Base-by-base conservation (phyloP, 2,888 invertebrate genomes). In the Gymnoscelis rufifasciata region DNA sequence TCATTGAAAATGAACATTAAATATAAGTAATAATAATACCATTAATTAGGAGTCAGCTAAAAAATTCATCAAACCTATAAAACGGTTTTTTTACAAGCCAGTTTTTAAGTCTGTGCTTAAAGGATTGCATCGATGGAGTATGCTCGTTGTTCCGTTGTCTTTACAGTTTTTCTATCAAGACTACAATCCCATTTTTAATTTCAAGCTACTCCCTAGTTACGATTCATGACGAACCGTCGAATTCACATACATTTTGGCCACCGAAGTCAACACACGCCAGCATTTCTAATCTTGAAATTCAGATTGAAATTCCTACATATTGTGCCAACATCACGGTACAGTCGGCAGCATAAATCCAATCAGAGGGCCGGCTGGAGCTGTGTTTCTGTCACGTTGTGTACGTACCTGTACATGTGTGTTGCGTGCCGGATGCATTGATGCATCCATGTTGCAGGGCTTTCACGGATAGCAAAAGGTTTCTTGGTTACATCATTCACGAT, bases 361-460 rank as follows among this genome's bases (percentile, higher is more conserved):
- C 84, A 83, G 71, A 33, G 67, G 68, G 68, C 64, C 70, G 74
- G 66, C 60, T 57, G 52, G 57, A 51, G 54, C 51, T 49, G 49
- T 47, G 67, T 38, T 47, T 33, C 40, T 39, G 49, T 49, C 49
- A 40, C 37, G 36, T 11, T 23, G 48, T 37, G 35, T 40, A 38
- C n/a, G 39, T 50, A 49, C 47, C 37, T 43, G 49, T 67, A 63
- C 67, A 19, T 19, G 64, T 66, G 65, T 68, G 74, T 68, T 77
- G 65, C 72, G 75, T 78, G 80, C 81, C 72, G 77, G 56, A 72
- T 83, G 82, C 83, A 80, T 64, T 74, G 81, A 75, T 79, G 82
- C 83, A 47, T 52, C 39, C 28, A 40, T 23, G 19, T 6, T 31
- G 0, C 60, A 84, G 83, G 83, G 83, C 50, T 82, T 74, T 15